A percentile compares a stretch with the other conserved stretches of the same genome.
These are phyloP conservation scores for Micronycteris hirsuta DNA, from an alignment of 2,113 vertebrate species.

Conservation along the genomic window DNA sequence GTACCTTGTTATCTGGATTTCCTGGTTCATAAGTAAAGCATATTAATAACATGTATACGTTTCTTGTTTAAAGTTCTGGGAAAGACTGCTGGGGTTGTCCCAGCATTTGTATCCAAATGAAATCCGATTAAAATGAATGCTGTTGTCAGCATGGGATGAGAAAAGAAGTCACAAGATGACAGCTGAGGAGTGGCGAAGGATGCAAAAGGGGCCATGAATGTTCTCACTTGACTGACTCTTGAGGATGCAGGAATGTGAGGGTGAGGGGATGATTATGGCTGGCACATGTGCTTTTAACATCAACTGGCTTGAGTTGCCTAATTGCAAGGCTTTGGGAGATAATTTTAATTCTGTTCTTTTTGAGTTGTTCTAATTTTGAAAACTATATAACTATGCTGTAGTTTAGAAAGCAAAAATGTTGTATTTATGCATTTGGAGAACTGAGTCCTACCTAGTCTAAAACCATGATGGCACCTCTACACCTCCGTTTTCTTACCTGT, in stretches of 20 bases:
- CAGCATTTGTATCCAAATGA: neutral
- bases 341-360: neutral
- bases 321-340: neutral
- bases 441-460: neutral
- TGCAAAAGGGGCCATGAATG: too few relatives aligned
- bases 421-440: neutral
- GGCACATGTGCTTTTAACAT: neutral
- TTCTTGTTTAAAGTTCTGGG: slow-evolving; percentile 8
- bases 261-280: neutral
- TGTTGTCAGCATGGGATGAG: neutral
- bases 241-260: neutral
- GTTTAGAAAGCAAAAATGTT: neutral
- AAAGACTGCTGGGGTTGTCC: neutral
- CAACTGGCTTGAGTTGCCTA: neutral
- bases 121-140: neutral
- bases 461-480: neutral
- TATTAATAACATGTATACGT: neutral
- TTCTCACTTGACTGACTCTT: neutral
- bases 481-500: neutral
- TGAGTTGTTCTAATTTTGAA: slow-evolving; percentile 14
- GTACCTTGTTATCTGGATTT: neutral
- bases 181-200: neutral
- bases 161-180: neutral
- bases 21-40: neutral
- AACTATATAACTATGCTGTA: neutral